Base-by-base conservation (phyloP, 2,888 invertebrate genomes). In the Dugesia japonica region DNA sequence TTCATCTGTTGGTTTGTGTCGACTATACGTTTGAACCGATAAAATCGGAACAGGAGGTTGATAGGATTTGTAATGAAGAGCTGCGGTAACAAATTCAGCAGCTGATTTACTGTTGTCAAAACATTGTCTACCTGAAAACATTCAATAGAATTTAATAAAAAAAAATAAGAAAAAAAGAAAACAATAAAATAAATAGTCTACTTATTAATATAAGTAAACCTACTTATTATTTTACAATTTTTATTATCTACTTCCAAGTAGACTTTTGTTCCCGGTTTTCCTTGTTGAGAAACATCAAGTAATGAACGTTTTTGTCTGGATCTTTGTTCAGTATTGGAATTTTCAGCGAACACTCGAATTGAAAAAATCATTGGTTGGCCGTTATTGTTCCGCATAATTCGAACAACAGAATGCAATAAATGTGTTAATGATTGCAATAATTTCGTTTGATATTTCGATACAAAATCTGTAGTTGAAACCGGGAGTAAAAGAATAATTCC, bases 231-330 rank as follows among this genome's bases (percentile, higher is more conserved):
- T 56, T 56, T 56, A 23, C 56, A 56, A 56, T 56, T 56, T 13
- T 23, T 56, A 23, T 56, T 56, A 56, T 56, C 56, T 4, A 56
- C 56, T 56, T 56, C 56, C n/a, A 56, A 56, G 17, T 56, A 56
- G n/a, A 56, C 56, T 23, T 56, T 56, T n/a, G 56, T 56, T 56
- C 56, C 56, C n/a, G 56, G 56, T n/a, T 56, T 56, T 23, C 56
- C 56, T 20, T 56, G 56, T 56, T 56, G 56, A 56, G 17, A 4
- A 4, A n/a, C 4, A 56, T 56, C 17, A 4, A n/a, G 17, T 20
- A 56, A 1, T n/a, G 56, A 56, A 9, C 56, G 56, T 23, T 56
- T 56, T 23, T n/a, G 23, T 13, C 56, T 4, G 7, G 56, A 56
- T 56, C n/a, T 56, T 20, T 4, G 4, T 13, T 56, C 23, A 13